Percentiles rank a stretch among this genome's conserved stretches.
Evolutionary conservation across 1,140 invertebrate genomes (phyloP).

Genomic region (Dendrolimus punctatus): DNA sequence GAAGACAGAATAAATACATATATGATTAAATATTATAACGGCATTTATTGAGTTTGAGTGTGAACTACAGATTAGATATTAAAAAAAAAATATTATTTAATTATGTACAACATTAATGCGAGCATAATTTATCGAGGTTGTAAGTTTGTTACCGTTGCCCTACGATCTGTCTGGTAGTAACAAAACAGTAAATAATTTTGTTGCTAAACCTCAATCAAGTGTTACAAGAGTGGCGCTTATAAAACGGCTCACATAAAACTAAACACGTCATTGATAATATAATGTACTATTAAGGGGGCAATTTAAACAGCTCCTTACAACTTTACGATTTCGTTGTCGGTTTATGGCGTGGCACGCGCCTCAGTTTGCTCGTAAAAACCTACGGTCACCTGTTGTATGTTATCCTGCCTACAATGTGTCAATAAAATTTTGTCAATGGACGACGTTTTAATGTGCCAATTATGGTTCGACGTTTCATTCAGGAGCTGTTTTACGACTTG

Average conservation of each 20-base stretch:
- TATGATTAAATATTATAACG: too few species aligned
- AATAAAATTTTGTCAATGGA: slow-evolving; percentile 47
- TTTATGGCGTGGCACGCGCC: slow-evolving; percentile 36
- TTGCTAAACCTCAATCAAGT: slow-evolving; percentile 15
- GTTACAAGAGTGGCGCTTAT: slow-evolving; percentile 23
- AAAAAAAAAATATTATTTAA: too few species aligned
- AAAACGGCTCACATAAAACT: slow-evolving; percentile 30
- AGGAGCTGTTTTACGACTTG: slow-evolving; percentile 21
- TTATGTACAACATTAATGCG: too few species aligned
- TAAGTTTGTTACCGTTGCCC: too few species aligned
- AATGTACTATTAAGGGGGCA: slow-evolving; percentile 37
- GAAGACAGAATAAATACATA: too few species aligned
- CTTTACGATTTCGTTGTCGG: slow-evolving; percentile 41
- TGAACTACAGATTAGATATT: too few species aligned
- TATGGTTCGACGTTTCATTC: slow-evolving; percentile 40
- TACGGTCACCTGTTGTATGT: slow-evolving; percentile 54
- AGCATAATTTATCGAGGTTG: too few species aligned
- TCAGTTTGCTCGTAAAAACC: slow-evolving; percentile 42
- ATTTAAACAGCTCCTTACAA: slow-evolving; percentile 36
- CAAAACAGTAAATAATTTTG: slow-evolving; percentile 16
- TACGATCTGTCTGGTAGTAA: too few species aligned
- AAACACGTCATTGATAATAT: slow-evolving; percentile 33
- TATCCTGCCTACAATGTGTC: slow-evolving; percentile 31
- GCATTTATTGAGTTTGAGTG: too few species aligned
- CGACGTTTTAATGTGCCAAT: slow-evolving; percentile 41